phyloP scores from a whole-genome alignment of 2,113 vertebrate genomes.

The Cariama cristata region DNA sequence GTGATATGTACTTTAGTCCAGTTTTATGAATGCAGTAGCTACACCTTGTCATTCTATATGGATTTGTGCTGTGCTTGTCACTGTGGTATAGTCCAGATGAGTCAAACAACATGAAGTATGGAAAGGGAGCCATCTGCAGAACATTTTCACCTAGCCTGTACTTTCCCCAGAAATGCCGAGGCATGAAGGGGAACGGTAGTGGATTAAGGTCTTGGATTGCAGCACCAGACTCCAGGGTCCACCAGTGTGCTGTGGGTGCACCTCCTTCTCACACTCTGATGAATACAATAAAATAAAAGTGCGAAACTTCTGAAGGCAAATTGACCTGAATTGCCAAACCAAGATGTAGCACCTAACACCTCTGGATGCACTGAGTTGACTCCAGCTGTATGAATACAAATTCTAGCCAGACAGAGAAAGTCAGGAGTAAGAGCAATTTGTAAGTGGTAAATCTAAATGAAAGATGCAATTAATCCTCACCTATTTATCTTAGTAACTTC shows the following conservation, averaged over 20 bases:
- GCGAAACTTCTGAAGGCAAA: neutral
- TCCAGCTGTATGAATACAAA: neutral
- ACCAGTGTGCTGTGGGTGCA: neutral
- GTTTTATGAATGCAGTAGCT: neutral
- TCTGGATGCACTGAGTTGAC: neutral
- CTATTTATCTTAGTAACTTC: neutral
- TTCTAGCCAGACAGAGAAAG: neutral
- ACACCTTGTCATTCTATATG: neutral
- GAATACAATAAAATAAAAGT: neutral
- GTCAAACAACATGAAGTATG: neutral
- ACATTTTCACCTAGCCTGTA: neutral
- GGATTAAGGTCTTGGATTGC: neutral
- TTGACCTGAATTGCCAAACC: neutral
- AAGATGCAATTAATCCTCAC: neutral
- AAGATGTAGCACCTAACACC: neutral
- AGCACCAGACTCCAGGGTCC: accelerated
- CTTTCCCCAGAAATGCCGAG: neutral
- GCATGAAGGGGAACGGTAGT: neutral
- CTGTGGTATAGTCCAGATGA: neutral
- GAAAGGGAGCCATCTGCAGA: neutral
- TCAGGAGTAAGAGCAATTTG: neutral
- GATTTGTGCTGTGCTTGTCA: neutral
- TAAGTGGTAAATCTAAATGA: neutral
- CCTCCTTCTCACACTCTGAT: neutral
- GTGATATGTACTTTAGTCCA: neutral